phyloP scores from a whole-genome alignment of 2,113 vertebrate species.

The Eleginops maclovinus region DNA sequence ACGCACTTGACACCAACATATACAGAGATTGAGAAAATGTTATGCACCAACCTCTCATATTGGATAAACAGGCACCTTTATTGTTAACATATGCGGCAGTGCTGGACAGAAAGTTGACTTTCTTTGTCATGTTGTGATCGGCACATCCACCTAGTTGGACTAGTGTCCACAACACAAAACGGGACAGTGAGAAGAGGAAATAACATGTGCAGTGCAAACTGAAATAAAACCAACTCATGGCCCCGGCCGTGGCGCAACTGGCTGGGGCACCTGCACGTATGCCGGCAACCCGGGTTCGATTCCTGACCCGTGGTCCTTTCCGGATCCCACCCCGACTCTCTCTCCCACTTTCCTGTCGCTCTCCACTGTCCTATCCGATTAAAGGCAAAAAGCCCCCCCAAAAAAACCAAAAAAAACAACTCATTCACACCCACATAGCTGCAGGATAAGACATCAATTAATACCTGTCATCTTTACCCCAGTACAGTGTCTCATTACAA shows the following conservation, averaged over 20 bases:
- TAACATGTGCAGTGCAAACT: slow-evolving; percentile 45
- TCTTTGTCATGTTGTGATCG: slow-evolving; percentile 29
- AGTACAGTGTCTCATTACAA: slow-evolving; percentile 65
- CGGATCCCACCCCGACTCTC: too few species aligned
- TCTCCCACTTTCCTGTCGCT: too few species aligned
- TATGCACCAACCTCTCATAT: not conserved
- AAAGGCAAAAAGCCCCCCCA: too few species aligned
- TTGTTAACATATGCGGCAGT: slow-evolving; percentile 7
- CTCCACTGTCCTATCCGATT: too few species aligned
- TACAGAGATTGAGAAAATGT: not conserved
- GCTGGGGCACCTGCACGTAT: too few species aligned
- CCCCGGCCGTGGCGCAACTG: too few species aligned
- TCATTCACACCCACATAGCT: slow-evolving; percentile 67
- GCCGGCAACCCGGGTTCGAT: too few species aligned
- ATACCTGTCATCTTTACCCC: slow-evolving; percentile 70
- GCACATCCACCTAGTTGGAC: slow-evolving; percentile 52
- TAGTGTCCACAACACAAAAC: slow-evolving; percentile 59
- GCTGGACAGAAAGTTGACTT: slow-evolving; percentile 30
- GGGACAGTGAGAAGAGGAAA: slow-evolving; percentile 59
- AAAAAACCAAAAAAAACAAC: slow-evolving; percentile 59
- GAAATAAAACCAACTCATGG: slow-evolving; percentile 70
- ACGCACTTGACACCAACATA: not conserved
- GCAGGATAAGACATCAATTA: slow-evolving; percentile 70
- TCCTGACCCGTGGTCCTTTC: too few species aligned
- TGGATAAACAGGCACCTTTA: slow-evolving; percentile 9